Percentiles rank a stretch among this genome's conserved stretches.
Evolutionary conservation across 2,888 invertebrate genomes (phyloP).

Genomic region (Zaprionus lineosus): DNA sequence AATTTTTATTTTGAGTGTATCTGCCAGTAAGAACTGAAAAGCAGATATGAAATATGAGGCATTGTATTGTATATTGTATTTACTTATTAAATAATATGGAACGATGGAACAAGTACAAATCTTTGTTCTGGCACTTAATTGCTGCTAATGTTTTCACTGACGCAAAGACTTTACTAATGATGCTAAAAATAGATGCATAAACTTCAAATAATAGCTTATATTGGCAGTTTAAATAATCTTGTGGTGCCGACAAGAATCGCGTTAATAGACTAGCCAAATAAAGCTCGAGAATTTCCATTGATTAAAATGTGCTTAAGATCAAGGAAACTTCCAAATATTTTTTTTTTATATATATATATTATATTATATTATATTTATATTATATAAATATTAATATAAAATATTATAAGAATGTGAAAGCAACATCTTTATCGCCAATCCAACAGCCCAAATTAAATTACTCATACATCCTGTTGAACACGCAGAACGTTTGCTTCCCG

Average conservation of each 20-base stretch:
- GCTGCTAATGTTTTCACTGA: constrained; percentile 24
- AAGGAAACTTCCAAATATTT: too few relatives aligned
- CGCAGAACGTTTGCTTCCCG: not conserved
- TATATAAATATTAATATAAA: too few relatives aligned
- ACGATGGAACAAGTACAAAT: constrained; percentile 24
- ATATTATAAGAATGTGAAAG: too few relatives aligned
- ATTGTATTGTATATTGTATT: not conserved
- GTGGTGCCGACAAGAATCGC: constrained; percentile 1
- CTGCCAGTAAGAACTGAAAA: too few relatives aligned
- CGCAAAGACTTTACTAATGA: constrained; percentile 1
- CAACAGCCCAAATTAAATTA: too few relatives aligned
- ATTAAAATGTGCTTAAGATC: too few relatives aligned
- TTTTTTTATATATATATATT: too few relatives aligned
- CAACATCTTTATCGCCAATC: too few relatives aligned
- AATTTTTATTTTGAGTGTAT: too few relatives aligned
- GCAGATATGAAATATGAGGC: too few relatives aligned
- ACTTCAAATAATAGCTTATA: constrained; percentile 7
- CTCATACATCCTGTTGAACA: constrained; percentile 45
- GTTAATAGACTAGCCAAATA: constrained; percentile 24
- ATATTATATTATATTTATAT: too few relatives aligned
- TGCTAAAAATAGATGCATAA: not conserved
- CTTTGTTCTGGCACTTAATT: constrained; percentile 41
- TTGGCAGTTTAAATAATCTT: not conserved
- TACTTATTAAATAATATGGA: constrained; percentile 1
- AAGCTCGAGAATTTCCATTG: not conserved